Conservation (phyloP, 2,888 invertebrate species). For the Bombylius major region DNA sequence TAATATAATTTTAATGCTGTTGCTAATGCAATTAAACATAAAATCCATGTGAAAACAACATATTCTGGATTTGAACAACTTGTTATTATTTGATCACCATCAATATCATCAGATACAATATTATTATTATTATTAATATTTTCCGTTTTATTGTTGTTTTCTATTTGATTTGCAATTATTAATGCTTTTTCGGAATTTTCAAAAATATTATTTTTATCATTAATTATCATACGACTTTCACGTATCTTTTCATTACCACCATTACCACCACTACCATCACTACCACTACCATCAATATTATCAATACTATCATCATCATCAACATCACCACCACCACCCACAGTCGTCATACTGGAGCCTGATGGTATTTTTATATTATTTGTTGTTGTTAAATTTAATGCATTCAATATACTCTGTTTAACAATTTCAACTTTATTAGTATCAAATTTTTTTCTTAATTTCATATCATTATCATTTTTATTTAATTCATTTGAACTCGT, state of each 20-base stretch:
- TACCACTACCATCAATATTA: no score
- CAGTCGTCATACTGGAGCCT: no score
- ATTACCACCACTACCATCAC: background rate
- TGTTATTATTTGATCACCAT: constrained; percentile 11
- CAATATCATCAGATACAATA: background rate
- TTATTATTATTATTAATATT: no score
- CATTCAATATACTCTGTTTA: constrained; percentile 23
- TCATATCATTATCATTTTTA: constrained; percentile 2
- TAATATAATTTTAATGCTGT: constrained; percentile 86
- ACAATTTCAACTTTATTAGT: constrained; percentile 17
- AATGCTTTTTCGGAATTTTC: constrained; percentile 1
- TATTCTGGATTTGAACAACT: constrained; percentile 66
- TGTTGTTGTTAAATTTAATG: constrained; percentile 21
- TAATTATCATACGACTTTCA: background rate
- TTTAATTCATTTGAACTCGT: constrained; percentile 14
- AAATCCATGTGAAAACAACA: constrained; percentile 85
- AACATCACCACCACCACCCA: no score
- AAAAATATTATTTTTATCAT: background rate
- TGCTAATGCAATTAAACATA: constrained; percentile 81
- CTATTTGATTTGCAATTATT: background rate
- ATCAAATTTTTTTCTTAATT: constrained; percentile 3
- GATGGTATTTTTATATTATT: background rate
- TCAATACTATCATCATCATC: no score
- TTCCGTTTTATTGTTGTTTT: background rate
- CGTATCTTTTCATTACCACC: background rate